Percentiles rank a stretch among this genome's conserved stretches.
These are phyloP conservation scores for Ariopsis seemanni DNA, from an alignment of 2,113 vertebrate species.

Conservation along the genomic window DNA sequence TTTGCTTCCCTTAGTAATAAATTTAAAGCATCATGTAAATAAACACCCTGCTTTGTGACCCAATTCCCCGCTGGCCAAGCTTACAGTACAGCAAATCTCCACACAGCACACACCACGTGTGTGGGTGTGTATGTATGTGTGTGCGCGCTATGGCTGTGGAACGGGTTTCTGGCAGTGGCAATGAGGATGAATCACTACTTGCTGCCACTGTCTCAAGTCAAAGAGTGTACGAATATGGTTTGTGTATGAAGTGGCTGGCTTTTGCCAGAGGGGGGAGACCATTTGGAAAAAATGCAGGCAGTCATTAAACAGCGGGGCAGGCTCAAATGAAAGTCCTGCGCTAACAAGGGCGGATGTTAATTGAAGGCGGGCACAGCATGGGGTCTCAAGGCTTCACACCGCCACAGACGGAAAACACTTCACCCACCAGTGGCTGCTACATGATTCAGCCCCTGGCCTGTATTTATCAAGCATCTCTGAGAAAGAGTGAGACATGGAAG, in stretches of 20 bases:
- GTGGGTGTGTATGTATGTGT: too few relatives aligned
- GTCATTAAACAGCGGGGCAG: conserved; percentile 69
- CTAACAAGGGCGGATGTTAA: conserved; percentile 72
- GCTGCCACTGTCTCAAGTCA: conserved; percentile 20
- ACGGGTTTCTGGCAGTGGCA: background rate
- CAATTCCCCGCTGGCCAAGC: background rate
- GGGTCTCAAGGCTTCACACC: conserved; percentile 36
- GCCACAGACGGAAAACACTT: conserved; percentile 33
- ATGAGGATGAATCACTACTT: background rate
- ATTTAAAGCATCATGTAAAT: background rate
- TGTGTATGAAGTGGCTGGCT: conserved; percentile 57
- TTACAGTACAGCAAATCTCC: background rate
- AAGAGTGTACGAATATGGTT: conserved; percentile 17
- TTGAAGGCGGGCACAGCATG: conserved; percentile 66
- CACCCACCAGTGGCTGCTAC: conserved; percentile 13
- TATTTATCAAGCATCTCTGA: conserved; percentile 16
- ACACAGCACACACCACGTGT: background rate
- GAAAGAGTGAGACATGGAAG: background rate
- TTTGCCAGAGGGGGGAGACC: conserved; percentile 58
- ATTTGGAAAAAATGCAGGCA: conserved; percentile 77
- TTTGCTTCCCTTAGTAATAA: background rate
- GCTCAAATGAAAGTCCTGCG: conserved; percentile 67
- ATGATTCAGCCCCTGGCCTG: background rate
- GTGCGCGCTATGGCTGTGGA: background rate
- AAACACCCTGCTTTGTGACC: background rate